Evolutionary conservation across 2,888 invertebrate genomes (phyloP).

Genomic region (Sinopyrophorus schimmeli): DNA sequence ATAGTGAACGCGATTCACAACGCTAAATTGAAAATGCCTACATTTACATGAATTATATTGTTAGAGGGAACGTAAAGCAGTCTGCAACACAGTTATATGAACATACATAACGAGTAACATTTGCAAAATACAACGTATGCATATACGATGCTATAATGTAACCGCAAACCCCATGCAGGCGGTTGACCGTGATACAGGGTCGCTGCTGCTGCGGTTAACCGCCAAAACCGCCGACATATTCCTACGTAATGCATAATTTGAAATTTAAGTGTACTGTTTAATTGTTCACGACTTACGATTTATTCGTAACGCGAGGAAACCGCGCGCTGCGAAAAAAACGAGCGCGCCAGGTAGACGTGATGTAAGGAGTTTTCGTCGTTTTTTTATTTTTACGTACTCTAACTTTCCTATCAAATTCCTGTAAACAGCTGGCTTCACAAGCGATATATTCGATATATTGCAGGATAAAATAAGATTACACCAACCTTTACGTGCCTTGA

Average conservation of each 20-base stretch:
- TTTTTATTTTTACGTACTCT: constrained; percentile 24
- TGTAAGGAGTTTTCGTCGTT: constrained; percentile 10
- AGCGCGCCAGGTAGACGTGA: constrained; percentile 6
- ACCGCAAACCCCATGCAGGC: constrained; percentile 28
- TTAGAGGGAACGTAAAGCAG: constrained; percentile 27
- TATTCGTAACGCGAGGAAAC: constrained; percentile 4
- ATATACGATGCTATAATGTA: constrained; percentile 30
- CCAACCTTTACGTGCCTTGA: constrained; percentile 45
- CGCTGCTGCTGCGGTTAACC: constrained; percentile 27
- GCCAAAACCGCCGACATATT: constrained; percentile 23
- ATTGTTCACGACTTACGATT: constrained; percentile 22
- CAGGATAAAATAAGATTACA: constrained; percentile 50
- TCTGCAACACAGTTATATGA: constrained; percentile 18
- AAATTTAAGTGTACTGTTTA: constrained; percentile 23
- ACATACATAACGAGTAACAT: constrained; percentile 29
- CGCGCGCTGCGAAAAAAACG: constrained; percentile 4
- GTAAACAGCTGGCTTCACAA: constrained; percentile 34
- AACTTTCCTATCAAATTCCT: constrained; percentile 32
- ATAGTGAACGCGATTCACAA: constrained; percentile 19
- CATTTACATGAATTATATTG: constrained; percentile 25
- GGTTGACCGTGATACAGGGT: constrained; percentile 30
- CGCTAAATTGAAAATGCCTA: constrained; percentile 19
- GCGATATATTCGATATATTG: constrained; percentile 48
- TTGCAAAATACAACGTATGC: constrained; percentile 30
- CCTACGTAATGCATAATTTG: constrained; percentile 24